Conservation (phyloP, 2,888 invertebrate species). For the Blastobasis lacticolella region DNA sequence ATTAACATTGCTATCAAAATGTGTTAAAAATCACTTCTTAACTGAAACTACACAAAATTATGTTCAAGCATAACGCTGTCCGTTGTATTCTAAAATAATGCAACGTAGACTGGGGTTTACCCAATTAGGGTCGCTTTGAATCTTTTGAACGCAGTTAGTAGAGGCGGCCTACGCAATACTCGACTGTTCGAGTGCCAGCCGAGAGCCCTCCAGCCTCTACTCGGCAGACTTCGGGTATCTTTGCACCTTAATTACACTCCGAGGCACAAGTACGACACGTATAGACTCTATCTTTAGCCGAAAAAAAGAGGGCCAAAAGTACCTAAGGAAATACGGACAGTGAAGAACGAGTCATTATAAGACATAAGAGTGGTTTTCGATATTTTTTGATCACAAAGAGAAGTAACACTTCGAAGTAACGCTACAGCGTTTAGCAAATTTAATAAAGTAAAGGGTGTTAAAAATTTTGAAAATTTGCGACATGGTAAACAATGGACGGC, state of each 20-base stretch:
- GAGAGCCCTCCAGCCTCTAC: conserved; percentile 54
- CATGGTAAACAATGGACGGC: no score
- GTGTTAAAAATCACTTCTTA: no score
- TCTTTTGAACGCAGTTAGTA: conserved; percentile 56
- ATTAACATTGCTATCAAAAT: no score
- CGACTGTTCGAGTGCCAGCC: conserved; percentile 60
- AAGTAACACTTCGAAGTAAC: no score
- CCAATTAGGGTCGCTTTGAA: conserved; percentile 62
- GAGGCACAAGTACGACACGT: conserved; percentile 58
- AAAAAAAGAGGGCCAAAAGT: conserved; percentile 37
- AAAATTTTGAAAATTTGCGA: no score
- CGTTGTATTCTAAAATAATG: no score
- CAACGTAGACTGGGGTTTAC: conserved; percentile 3
- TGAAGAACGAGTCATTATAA: conserved; percentile 24
- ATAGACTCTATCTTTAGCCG: conserved; percentile 41
- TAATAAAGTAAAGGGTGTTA: no score
- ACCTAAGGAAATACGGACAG: no score
- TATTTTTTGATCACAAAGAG: conserved; percentile 31
- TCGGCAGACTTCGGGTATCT: conserved; percentile 66
- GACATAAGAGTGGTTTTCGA: conserved; percentile 27
- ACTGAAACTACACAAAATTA: no score
- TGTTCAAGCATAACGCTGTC: no score
- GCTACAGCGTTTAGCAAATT: no score
- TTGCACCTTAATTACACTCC: conserved; percentile 71
- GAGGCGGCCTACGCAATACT: conserved; percentile 60